Conservation (phyloP, 1,140 invertebrate species). For the Geopemphigus sp. region DNA sequence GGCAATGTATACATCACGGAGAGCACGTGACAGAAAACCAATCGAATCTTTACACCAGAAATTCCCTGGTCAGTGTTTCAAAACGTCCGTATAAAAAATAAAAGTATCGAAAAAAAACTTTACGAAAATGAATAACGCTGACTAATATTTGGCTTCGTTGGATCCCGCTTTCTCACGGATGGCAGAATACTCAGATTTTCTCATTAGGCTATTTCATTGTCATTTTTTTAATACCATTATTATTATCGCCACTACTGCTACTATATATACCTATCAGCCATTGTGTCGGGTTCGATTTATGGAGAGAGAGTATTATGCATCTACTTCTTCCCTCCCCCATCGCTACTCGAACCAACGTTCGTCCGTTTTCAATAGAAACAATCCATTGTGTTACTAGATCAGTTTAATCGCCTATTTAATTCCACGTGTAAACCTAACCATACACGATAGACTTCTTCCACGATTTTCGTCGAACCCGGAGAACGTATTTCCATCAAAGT, state of each 20-base stretch:
- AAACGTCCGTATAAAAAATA: conserved; percentile 8
- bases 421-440: not conserved
- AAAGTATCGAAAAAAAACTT: conserved; percentile 5
- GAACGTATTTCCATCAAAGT: not conserved
- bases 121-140: conserved; percentile 47
- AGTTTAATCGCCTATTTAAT: conserved; percentile 45
- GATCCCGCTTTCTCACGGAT: conserved; percentile 48
- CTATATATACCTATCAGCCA: conserved; percentile 30
- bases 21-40: conserved; percentile 24
- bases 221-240: conserved; percentile 49
- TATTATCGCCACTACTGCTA: not conserved
- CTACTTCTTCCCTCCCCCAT: too few species aligned
- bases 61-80: conserved; percentile 19
- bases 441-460: not conserved
- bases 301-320: conserved; percentile 45
- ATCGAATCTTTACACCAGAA: conserved; percentile 20
- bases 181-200: conserved; percentile 49
- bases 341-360: not conserved
- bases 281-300: conserved; percentile 40
- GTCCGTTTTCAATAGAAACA: conserved; percentile 39
- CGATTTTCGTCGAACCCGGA: not conserved
- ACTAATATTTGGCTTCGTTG: conserved; percentile 44
- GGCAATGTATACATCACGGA: conserved; percentile 15
- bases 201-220: conserved; percentile 49
- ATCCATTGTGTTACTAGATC: conserved; percentile 37